Percentiles rank a stretch among this genome's conserved stretches.
Evolutionary conservation across 2,797 vertebrate species (phyloP).

Genomic region (Gallinago nigripennis): DNA sequence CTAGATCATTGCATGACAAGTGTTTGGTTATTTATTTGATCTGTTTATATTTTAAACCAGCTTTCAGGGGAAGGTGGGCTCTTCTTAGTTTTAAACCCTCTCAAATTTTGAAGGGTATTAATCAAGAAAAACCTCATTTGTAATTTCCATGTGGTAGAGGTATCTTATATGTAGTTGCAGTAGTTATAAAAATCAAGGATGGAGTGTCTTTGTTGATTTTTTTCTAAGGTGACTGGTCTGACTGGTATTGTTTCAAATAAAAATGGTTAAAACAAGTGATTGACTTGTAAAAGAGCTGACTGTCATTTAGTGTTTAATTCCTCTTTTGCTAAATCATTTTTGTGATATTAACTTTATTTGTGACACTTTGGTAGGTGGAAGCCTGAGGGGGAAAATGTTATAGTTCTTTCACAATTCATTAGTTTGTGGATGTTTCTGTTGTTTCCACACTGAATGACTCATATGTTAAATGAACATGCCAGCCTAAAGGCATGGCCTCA

Average conservation of each 20-base stretch:
- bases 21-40: background rate
- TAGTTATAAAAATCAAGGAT: background rate
- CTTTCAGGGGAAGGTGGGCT: background rate
- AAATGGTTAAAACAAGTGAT: background rate
- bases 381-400: background rate
- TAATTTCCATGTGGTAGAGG: background rate
- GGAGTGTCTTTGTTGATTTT: background rate
- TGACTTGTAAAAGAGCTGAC: background rate
- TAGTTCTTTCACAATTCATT: slow-evolving; percentile 58
- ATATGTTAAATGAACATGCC: slow-evolving; percentile 28
- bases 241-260: background rate
- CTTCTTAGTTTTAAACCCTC: background rate
- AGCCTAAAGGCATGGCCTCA: slow-evolving; percentile 33
- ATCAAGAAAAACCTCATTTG: background rate
- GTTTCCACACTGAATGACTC: slow-evolving; percentile 51
- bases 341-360: slow-evolving; percentile 24
- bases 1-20: background rate
- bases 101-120: background rate
- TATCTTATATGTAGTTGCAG: background rate
- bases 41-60: background rate
- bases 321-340: slow-evolving; percentile 12
- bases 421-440: slow-evolving; percentile 50
- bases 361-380: slow-evolving; percentile 43
- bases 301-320: slow-evolving; percentile 13
- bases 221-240: background rate